These are phyloP conservation scores for Netelia fuscicornis DNA, from an alignment of 2,888 invertebrate genomes.

Conservation along the genomic window DNA sequence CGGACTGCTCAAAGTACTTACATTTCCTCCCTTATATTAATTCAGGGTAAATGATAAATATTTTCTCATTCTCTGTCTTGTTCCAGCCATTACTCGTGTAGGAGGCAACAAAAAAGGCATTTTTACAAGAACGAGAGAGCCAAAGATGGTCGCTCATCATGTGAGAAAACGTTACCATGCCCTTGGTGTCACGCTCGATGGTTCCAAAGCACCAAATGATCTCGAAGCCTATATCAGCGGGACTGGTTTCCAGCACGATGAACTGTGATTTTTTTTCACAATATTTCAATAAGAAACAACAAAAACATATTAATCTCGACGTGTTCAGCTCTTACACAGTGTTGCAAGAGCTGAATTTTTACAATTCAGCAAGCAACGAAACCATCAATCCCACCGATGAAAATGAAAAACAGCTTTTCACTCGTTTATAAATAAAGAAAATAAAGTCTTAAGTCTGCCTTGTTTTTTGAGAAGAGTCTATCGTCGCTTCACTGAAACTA, in stretches of 20 bases:
- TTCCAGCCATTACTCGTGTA: constrained; percentile 90
- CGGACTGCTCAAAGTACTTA: constrained; percentile 94
- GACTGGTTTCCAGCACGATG: not conserved
- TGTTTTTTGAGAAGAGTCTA: not conserved
- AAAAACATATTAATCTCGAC: not conserved
- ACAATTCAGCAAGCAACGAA: not conserved
- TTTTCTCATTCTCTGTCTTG: constrained; percentile 20
- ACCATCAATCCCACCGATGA: not conserved
- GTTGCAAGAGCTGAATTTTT: not conserved
- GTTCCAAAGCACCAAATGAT: constrained; percentile 86
- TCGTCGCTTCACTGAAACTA: constrained; percentile 17
- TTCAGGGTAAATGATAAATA: not conserved
- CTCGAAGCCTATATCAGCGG: constrained; percentile 80
- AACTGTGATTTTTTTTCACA: constrained; percentile 31
- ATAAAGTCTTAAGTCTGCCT: not conserved
- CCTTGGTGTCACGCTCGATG: constrained; percentile 88
- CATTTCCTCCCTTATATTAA: constrained; percentile 47
- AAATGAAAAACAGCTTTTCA: not conserved
- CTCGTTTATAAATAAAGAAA: not conserved
- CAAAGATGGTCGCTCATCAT: constrained; percentile 94
- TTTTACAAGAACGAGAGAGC: constrained; percentile 95
- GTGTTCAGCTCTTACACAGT: not conserved
- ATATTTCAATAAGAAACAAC: not conserved
- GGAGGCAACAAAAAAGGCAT: constrained; percentile 97
- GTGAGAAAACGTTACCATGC: constrained; percentile 92